phyloP scores from a whole-genome alignment of 2,113 vertebrate genomes.

The Monopterus albus region DNA sequence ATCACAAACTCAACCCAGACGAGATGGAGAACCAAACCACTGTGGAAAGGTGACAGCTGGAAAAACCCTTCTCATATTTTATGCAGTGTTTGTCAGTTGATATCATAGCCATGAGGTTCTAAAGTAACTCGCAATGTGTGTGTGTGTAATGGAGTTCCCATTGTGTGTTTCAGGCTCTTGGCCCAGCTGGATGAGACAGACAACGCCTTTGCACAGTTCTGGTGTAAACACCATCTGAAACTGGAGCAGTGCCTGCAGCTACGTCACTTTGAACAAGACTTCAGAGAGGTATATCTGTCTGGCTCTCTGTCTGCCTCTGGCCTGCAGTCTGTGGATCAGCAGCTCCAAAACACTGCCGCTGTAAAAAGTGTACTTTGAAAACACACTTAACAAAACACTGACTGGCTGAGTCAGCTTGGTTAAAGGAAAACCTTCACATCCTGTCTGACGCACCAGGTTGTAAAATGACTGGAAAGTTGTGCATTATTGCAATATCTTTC shows the following conservation, averaged over 20 bases:
- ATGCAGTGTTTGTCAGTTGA: not conserved
- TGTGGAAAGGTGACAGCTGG: constrained; percentile 86
- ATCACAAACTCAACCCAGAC: constrained; percentile 86
- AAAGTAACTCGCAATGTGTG: not conserved
- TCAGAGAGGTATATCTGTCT: constrained; percentile 86
- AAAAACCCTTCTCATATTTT: not conserved
- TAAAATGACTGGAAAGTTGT: too few relatives aligned
- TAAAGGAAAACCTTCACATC: not conserved
- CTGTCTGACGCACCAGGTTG: not conserved
- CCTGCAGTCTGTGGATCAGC: not conserved
- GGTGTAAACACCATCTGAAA: constrained; percentile 91
- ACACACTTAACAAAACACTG: not conserved
- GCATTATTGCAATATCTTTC: too few relatives aligned
- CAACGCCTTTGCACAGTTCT: constrained; percentile 93
- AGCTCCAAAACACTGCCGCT: not conserved
- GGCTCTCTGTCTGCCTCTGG: not conserved
- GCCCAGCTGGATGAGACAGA: constrained; percentile 94
- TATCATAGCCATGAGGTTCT: not conserved
- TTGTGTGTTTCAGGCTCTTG: constrained; percentile 84
- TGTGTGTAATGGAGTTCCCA: constrained; percentile 3
- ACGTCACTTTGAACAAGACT: constrained; percentile 94
- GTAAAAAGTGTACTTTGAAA: not conserved
- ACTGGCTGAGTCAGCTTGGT: not conserved
- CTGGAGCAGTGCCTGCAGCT: constrained; percentile 93
- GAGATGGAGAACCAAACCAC: constrained; percentile 92